Evolutionary conservation across 2,797 vertebrate species (phyloP), one percentile per base, ranked within the genome.

Genomic region (Tadarida brasiliensis): DNA sequence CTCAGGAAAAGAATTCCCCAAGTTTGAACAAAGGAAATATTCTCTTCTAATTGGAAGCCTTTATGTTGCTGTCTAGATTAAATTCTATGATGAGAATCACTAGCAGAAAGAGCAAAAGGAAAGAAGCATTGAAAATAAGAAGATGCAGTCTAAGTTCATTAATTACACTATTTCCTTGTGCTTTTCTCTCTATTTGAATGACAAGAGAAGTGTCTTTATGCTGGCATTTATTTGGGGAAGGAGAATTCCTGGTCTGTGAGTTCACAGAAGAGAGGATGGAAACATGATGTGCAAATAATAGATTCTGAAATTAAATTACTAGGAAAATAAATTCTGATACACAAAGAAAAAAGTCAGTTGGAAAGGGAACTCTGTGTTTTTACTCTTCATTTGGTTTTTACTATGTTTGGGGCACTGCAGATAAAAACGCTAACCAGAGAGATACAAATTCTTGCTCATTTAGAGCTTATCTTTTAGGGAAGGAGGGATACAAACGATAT

Each of bases 21-120:
- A 85, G 28, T 95, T 7, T 93, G 77, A 81, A 39, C 17, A 71
- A 63, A 65, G 59, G 35, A 94, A 94, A 56, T 1, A 54, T 94
- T 80, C 54, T 35, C 67, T 94, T 80, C 44, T 91, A 86, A 82
- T 83, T 91, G 76, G 74, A 20, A 93, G 19, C 73, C 92, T 87
- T 88, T 94, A 56, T 89, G 39, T 57, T 91, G 82, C 91, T 63
- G 44, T n/a, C 44, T 73, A 73, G 47, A 47, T 90, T 92, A 91
- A 92, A 92, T 93, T 81, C 70, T 89, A 57, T 30, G 16, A 78
- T 73, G 28, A 90, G 24, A 87, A 70, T 94, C 83, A 80, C 78
- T 88, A 82, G 14, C 44, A 87, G 59, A 73, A 51, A 84, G 61
- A 77, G 5, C 16, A 39, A 93, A 91, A 87, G 44, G 28, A 81